Base-by-base conservation (phyloP, 2,113 vertebrate species). In the Carollia perspicillata region DNA sequence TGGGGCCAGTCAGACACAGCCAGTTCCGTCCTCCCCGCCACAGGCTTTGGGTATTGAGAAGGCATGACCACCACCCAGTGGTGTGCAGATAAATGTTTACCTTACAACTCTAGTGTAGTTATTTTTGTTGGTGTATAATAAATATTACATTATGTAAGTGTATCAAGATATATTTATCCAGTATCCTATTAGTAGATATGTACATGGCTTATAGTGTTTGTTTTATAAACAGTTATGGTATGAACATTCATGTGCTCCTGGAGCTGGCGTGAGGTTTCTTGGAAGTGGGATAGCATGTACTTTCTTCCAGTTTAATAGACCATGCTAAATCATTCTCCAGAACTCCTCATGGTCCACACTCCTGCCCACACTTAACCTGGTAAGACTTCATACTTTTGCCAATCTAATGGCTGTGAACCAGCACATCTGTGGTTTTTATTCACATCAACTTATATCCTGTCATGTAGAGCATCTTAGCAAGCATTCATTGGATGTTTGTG, bases 361-460 rank as follows among this genome's bases (percentile, higher is more conserved):
- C 35, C 79, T 35, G 66, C n/a, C 30, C 8, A 55, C 63, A 79
- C 20, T 53, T 23, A 72, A 10, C 44, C 51, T 63, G 42, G 2
- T 22, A 12, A 55, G 8, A 5, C 51, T 63, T 60, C 17, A 40
- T 49, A n/a, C 17, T 91, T 72, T 51, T 8, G 17, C 66, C 16
- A 17, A 0, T 35, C 42, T 66, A 49, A 0, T 3, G 14, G 3
- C 0, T 66, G 16, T 69, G 35, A 80, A 23, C 16, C 8, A 40
- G 55, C 20, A 72, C 66, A 18, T 94, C 40, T 51, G 72, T 28
- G 16, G 26, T 83, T 89, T 93, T 72, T 26, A 78, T 35, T 58
- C 51, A 40, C 6, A 53, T 22, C 37, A 42, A 22, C 4, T 23
- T 20, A 68, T 53, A 47, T 40, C 33, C 14, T 60, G 7, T 51